A percentile compares a stretch with the other conserved stretches of the same genome.
These are phyloP conservation scores for Darevskia nairensis DNA, from an alignment of 2,797 vertebrate species.

Conservation along the genomic window DNA sequence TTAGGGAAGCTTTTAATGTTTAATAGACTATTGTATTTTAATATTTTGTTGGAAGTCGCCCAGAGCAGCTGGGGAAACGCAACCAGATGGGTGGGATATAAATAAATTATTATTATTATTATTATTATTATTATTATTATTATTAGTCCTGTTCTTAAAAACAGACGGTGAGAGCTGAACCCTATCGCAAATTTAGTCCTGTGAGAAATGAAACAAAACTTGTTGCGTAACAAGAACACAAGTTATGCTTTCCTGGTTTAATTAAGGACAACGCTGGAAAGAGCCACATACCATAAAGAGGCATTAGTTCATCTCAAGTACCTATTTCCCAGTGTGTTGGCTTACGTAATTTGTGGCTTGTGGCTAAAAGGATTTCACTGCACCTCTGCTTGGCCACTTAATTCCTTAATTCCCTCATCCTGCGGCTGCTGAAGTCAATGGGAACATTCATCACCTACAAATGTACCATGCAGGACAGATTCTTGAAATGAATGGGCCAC, in stretches of 20 bases:
- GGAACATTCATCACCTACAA: slow-evolving; percentile 35
- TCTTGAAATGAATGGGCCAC: slow-evolving; percentile 47
- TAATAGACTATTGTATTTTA: too few species aligned
- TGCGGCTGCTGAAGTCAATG: slow-evolving; percentile 46
- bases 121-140: too few species aligned
- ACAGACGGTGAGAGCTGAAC: neutral
- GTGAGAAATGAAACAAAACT: slow-evolving; percentile 1
- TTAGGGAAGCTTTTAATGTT: too few species aligned
- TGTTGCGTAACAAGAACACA: neutral
- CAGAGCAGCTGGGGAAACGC: too few species aligned
- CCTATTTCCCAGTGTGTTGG: neutral
- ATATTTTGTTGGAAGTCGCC: too few species aligned
- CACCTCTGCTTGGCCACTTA: slow-evolving; percentile 12
- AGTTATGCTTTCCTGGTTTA: neutral
- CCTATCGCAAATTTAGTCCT: neutral
- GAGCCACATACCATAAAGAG: neutral
- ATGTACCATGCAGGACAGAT: neutral
- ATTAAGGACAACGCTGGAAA: neutral
- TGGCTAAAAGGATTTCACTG: slow-evolving; percentile 16
- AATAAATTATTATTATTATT: too few species aligned
- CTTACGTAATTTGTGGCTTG: neutral
- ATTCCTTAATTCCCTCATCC: slow-evolving; percentile 24
- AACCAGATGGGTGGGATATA: too few species aligned
- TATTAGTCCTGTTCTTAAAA: neutral
- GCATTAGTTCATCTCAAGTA: neutral